Base-by-base conservation (phyloP, 1,140 invertebrate species). In the Centruroides vittatus region DNA sequence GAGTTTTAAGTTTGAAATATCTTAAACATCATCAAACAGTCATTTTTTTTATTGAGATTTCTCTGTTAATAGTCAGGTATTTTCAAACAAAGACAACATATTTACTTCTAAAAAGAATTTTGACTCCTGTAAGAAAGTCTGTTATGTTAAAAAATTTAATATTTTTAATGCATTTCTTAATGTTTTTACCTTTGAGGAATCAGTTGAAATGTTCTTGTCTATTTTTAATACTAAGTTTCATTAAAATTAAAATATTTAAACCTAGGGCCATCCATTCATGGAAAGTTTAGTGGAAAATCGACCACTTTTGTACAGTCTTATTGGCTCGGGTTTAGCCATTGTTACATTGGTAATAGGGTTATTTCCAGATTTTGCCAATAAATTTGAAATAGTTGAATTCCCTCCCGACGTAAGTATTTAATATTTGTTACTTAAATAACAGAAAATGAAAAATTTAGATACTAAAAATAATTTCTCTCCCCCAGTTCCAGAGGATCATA, bases 221-320 rank as follows among this genome's bases (percentile, higher is more conserved):
- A 12, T 49, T 8, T 7, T 61, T 61, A 13, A 12, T 7, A 57
- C 4, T n/a, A 47, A 2, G 7, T 13, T 12, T 56, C 5, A 52
- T 34, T n/a, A 59, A 58, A 53, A 57, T 41, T 62, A 48, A 56
- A 64, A 36, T 67, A 48, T 61, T 65, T 68, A 63, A 65, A 71
- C 74, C 51, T 70, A 98, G 93, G 96, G 97, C 10, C 84, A 91
- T 73, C 97, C 97, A 3, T 99, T 93, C 69, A 99, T 99, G 97
- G 93, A 98, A 74, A 90, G 90, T 76, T 77, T 99, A 59, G 73
- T 72, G 13, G 88, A 96, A 70, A 99, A 99, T 76, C 89, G 86
- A 69, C 84, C 91, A 35, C 78, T 99, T 58, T 75, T 99, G 65
- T 96, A 92, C 76, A 93, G 90, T 71, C 81, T 98, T 51, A 52